These are phyloP conservation scores for Leptobrachium leishanense DNA, from an alignment of 2,113 vertebrate species.

Conservation along the genomic window DNA sequence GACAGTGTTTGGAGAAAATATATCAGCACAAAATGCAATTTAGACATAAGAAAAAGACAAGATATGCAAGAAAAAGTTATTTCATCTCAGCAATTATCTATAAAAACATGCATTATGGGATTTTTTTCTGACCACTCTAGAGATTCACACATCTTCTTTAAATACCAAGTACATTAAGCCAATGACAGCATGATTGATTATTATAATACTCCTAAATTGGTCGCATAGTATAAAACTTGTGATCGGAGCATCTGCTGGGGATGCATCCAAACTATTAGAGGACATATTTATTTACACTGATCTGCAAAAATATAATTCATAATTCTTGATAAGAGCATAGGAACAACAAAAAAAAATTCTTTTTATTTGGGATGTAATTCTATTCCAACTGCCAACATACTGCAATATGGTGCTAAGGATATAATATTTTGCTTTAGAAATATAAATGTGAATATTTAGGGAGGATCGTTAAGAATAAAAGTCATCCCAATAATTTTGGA, in stretches of 20 bases:
- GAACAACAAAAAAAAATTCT: not conserved
- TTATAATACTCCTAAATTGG: slow-evolving; percentile 40
- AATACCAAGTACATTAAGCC: slow-evolving; percentile 49
- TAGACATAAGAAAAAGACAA: slow-evolving; percentile 9
- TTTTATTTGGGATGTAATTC: not conserved
- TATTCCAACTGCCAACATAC: not conserved
- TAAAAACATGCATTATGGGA: slow-evolving; percentile 36
- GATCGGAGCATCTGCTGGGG: slow-evolving; percentile 35
- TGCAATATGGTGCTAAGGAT: not conserved
- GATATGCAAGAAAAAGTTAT: slow-evolving; percentile 30
- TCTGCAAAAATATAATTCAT: not conserved
- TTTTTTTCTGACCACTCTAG: slow-evolving; percentile 29
- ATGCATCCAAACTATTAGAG: slow-evolving; percentile 45
- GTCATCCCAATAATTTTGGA: no score
- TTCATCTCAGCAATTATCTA: slow-evolving; percentile 47
- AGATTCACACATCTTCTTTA: slow-evolving; percentile 48
- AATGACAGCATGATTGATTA: slow-evolving; percentile 50
- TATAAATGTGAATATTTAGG: not conserved
- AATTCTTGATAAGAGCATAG: not conserved
- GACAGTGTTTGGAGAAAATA: slow-evolving; percentile 18
- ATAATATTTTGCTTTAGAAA: not conserved
- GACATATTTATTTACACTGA: slow-evolving; percentile 24
- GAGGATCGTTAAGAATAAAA: not conserved
- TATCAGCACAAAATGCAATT: slow-evolving; percentile 31
- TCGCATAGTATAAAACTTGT: slow-evolving; percentile 4